Evolutionary conservation across 2,113 vertebrate genomes (phyloP), one percentile per base, ranked within the genome.

Genomic region (Nettapus auritus): DNA sequence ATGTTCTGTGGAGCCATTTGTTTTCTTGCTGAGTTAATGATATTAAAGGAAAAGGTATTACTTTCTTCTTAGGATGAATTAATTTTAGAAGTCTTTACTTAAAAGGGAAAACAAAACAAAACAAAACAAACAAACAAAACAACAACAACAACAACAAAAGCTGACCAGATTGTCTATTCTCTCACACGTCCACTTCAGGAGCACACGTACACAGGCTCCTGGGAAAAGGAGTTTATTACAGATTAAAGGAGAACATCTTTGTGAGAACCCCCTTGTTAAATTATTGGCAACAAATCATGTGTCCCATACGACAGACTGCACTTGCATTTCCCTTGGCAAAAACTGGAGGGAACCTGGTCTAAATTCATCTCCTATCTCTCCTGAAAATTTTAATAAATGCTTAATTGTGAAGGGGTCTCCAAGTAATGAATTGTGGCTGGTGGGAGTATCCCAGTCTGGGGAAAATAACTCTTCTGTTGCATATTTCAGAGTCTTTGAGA

Each of bases 371-470:
- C 28, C 28, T 84, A 50, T 90, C 87, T 90, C 83, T 68, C 62
- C 69, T 71, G 70, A 50, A 50, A 93, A 85, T 78, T 91, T 92
- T 92, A 86, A 96, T 93, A 82, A 89, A 73, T 53, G 11, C 36
- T 84, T 88, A 95, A 94, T 79, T 92, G 69, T 76, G 34, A 86
- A 79, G 55, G 21, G 3, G 25, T 56, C 94, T 92, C 63, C 57
- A 62, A 66, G 69, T 73, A 64, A 66, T 3, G 1, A 36, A 31
- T 68, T 53, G 53, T 66, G 66, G 46, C 55, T 81, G 23, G 34
- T 81, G 38, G 88, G 71, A 2, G 0, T 56, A 56, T 62, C 69
- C 68, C n/a, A 57, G 17, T 40, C 53, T 9, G 18, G 57, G 52
- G n/a, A 92, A 93, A 93, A 78, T 23, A 86, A 62, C 48, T 59